Evolutionary conservation across 2,888 invertebrate genomes (phyloP), one percentile per base, ranked within the genome.

Genomic region (Eumerus sabulonum): DNA sequence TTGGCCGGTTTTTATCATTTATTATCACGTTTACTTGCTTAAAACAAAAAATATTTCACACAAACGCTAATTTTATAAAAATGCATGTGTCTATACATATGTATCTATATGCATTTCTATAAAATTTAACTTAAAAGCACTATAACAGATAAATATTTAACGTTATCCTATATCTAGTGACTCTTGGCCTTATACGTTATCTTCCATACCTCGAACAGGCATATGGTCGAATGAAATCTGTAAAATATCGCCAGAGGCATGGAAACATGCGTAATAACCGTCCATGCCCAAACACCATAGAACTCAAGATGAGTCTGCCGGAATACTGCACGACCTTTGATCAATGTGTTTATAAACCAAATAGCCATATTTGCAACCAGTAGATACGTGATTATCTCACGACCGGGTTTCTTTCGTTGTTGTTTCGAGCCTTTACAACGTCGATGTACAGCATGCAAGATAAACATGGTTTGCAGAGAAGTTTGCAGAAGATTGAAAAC

Each of bases 141-240:
- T 4, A 27, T 27, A 27, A 27, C 2, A 4, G 3, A 27, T 7
- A 27, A 27, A 27, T 27, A 27, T 27, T 27, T 27, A 27, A 27
- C 27, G 27, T 4, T 27, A 27, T 27, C 27, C 7, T 38, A 11
- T 16, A 42, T 45, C 72, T 67, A 86, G 60, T 86, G 86, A 12
- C 83, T 64, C 68, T 93, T 92, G 82, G 92, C 92, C 86, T 96
- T 97, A 89, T 96, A 97, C 56, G 95, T 93, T 81, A 94, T 92
- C 87, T 96, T 97, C 97, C 97, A 97, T 67, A 97, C 94, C 88
- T 97, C 96, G 85, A 96, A 96, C 16, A 97, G 91, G 87, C 97
- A 97, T 83, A 97, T 96, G 0, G 96, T 96, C 1, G 96, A 96
- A 88, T 97, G 96, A 86, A 97, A 97, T 45, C 97, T 90, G 88